Base-by-base conservation (phyloP, 2,797 vertebrate species). In the Margarornis squamiger region DNA sequence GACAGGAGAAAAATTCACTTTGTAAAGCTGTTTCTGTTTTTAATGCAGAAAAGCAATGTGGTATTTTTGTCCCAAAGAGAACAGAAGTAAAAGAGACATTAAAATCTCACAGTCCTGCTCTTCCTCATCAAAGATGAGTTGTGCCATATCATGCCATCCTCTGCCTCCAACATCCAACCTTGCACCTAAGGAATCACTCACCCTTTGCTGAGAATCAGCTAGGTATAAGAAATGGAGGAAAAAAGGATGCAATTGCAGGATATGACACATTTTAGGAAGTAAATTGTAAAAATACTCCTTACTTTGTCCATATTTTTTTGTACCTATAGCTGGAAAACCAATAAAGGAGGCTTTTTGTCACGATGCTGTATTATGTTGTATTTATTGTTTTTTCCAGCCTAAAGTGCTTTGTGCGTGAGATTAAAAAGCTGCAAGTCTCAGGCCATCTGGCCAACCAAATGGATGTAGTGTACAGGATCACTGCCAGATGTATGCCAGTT, bases 371-470 rank as follows among this genome's bases (percentile, higher is more conserved):
- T 96, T 95, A 71, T 74, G 67, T 74, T 90, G 86, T 95, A 84
- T 96, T 96, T 97, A 98, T 98, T 98, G 86, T 72, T 98, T 98
- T 97, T 97, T 96, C 93, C 91, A 97, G 97, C 97, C 97, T 97
- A 91, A 96, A 98, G 97, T 98, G 97, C 96, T 98, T 98, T 98
- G 97, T 97, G 97, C 81, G 92, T 98, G 97, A 98, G 98, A 98
- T 98, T 98, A 98, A 98, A 98, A 98, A 98, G 97, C 98, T 99
- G 98, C 98, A 98, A 98, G 98, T 98, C 97, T 97, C 97, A 95
- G 97, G 96, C 98, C 98, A 98, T 98, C 98, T 99, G 98, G 98
- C 98, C 96, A 84, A 94, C 98, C 98, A 98, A 98, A 98, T 98
- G 97, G 98, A 98, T 98, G 97, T 98, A 96, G 76, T 97, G 98